Percentiles rank a stretch among this genome's conserved stretches.
These are phyloP conservation scores for Heliconius himera DNA, from an alignment of 1,140 invertebrate genomes.

Conservation along the genomic window DNA sequence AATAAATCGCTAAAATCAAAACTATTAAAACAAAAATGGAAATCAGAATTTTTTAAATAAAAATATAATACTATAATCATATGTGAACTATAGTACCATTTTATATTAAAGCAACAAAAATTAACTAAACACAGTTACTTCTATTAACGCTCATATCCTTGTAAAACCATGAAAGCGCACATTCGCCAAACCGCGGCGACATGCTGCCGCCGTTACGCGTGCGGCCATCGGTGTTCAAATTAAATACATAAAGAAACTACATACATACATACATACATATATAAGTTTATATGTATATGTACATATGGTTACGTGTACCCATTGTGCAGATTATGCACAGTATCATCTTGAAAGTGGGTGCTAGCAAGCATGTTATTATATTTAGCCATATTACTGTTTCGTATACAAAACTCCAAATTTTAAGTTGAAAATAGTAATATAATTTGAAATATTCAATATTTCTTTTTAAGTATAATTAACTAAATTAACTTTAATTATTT, in stretches of 20 bases:
- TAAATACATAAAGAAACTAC: conserved; percentile 76
- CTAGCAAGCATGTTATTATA: not conserved
- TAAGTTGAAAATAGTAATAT: too few relatives aligned
- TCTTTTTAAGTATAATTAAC: too few relatives aligned
- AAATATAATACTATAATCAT: too few relatives aligned
- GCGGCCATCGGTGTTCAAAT: conserved; percentile 69
- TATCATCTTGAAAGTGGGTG: conserved; percentile 27
- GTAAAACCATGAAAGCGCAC: conserved; percentile 44
- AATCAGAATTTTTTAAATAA: too few relatives aligned
- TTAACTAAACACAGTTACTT: not conserved
- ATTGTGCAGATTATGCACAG: conserved; percentile 41
- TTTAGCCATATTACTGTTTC: not conserved
- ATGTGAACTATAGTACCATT: too few relatives aligned
- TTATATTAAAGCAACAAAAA: not conserved
- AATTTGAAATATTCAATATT: not conserved
- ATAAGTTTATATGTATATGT: conserved; percentile 1
- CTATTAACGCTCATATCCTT: conserved; percentile 29
- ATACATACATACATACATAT: conserved; percentile 48
- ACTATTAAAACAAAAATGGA: too few relatives aligned
- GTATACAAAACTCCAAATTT: not conserved
- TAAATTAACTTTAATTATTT: too few relatives aligned
- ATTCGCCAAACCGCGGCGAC: conserved; percentile 72
- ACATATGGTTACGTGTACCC: conserved; percentile 54
- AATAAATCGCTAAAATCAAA: too few relatives aligned
- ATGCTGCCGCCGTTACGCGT: conserved; percentile 68